phyloP scores from a whole-genome alignment of 2,888 invertebrate species.

The Lithophane semibrunnea region DNA sequence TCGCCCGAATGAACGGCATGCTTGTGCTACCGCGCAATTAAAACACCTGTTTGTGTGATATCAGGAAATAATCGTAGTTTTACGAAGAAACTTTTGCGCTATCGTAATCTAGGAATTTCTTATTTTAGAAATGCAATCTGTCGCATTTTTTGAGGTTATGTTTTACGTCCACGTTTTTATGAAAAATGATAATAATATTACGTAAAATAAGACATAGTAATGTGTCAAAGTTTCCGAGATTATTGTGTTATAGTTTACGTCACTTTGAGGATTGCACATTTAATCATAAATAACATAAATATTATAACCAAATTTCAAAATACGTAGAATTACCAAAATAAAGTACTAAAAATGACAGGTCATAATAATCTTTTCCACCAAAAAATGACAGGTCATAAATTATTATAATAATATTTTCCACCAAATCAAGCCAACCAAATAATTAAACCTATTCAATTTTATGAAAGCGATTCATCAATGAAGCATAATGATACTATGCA shows the following conservation, averaged over 20 bases:
- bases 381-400: not conserved
- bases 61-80: conserved; percentile 44
- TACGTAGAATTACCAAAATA: not conserved
- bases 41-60: conserved; percentile 47
- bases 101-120: conserved; percentile 28
- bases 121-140: conserved; percentile 2
- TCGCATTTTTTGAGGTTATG: conserved; percentile 5
- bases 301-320: not conserved
- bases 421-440: not conserved
- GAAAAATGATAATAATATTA: not conserved
- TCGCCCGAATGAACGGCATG: conserved; percentile 50
- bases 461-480: not conserved
- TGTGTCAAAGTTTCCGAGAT: not conserved
- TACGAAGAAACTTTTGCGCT: conserved; percentile 37
- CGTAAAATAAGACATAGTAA: not conserved
- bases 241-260: not conserved
- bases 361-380: not conserved
- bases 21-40: conserved; percentile 47
- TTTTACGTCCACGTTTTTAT: not conserved
- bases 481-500: too few species aligned
- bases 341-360: not conserved
- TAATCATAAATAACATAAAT: not conserved
- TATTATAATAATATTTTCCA: not conserved
- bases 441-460: not conserved
- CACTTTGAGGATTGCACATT: not conserved